Conservation (phyloP, 2,888 invertebrate genomes). For the Anticlea derivata region DNA sequence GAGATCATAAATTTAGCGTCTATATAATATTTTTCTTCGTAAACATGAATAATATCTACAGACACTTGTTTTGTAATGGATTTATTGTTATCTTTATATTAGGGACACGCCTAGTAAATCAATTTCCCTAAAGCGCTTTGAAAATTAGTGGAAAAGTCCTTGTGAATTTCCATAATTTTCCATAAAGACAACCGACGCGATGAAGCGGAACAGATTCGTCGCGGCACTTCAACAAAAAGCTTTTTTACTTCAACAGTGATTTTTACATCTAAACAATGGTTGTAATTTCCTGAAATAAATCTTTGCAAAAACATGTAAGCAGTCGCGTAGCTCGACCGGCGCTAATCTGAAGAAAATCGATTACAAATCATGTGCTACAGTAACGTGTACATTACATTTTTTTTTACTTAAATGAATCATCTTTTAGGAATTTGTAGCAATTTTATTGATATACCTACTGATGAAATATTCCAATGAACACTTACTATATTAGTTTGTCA, state of each 20-base stretch:
- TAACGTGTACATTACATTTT: slow-evolving; percentile 36
- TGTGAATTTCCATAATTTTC: slow-evolving; percentile 26
- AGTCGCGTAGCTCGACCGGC: slow-evolving; percentile 43
- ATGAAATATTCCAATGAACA: slow-evolving; percentile 5
- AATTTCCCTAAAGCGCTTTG: slow-evolving; percentile 5
- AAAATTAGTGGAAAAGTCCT: slow-evolving; percentile 17
- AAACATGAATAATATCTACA: no score
- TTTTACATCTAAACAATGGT: slow-evolving; percentile 28
- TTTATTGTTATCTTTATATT: background rate
- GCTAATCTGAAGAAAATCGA: slow-evolving; percentile 56
- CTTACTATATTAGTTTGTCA: background rate
- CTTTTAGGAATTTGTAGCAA: slow-evolving; percentile 2
- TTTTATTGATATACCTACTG: background rate
- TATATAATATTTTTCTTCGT: no score
- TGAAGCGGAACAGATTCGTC: slow-evolving; percentile 19
- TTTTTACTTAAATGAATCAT: slow-evolving; percentile 31
- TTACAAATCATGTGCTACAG: slow-evolving; percentile 43
- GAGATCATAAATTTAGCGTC: no score
- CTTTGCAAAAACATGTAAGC: slow-evolving; percentile 38
- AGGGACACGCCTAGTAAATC: background rate
- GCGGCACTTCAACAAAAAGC: slow-evolving; percentile 19
- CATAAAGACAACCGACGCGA: slow-evolving; percentile 9
- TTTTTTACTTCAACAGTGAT: slow-evolving; percentile 10
- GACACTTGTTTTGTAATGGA: no score
- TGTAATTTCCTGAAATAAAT: slow-evolving; percentile 34